These are phyloP conservation scores for Melanotaenia maccullochi DNA, from an alignment of 2,797 vertebrate species.

Conservation along the genomic window DNA sequence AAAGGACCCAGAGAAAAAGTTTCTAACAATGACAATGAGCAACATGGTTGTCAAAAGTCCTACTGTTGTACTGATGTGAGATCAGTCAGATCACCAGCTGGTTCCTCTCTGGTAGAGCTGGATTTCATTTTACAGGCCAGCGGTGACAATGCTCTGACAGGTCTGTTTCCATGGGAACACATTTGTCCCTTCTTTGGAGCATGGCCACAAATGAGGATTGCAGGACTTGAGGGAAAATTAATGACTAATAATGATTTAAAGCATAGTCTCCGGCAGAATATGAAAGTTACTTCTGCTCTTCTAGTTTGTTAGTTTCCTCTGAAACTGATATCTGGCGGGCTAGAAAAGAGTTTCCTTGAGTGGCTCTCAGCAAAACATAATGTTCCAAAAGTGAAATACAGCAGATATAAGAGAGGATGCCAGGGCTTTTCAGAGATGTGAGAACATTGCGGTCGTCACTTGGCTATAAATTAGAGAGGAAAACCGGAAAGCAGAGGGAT, in stretches of 20 bases:
- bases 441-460: constrained; percentile 38
- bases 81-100: constrained; percentile 80
- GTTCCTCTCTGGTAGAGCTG: constrained; percentile 67
- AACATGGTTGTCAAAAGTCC: constrained; percentile 70
- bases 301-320: constrained; percentile 29
- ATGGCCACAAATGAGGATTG: constrained; percentile 63
- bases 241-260: constrained; percentile 78
- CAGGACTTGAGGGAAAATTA: constrained; percentile 65
- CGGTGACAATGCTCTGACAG: constrained; percentile 72
- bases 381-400: constrained; percentile 47
- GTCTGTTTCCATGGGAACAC: constrained; percentile 81
- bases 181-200: constrained; percentile 62
- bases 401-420: constrained; percentile 31
- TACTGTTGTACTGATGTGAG: constrained; percentile 69
- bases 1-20: constrained; percentile 41
- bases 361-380: constrained; percentile 44
- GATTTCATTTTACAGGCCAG: constrained; percentile 70
- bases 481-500: constrained; percentile 45
- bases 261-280: constrained; percentile 44
- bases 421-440: constrained; percentile 41
- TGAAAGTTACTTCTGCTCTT: constrained; percentile 31
- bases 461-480: constrained; percentile 59
- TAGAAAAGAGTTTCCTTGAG: constrained; percentile 28
- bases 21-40: constrained; percentile 59
- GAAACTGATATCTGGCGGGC: constrained; percentile 43